Percentiles rank a stretch among this genome's conserved stretches.
These are phyloP conservation scores for Sinopyrophorus schimmeli DNA, from an alignment of 2,888 invertebrate species.

Conservation along the genomic window DNA sequence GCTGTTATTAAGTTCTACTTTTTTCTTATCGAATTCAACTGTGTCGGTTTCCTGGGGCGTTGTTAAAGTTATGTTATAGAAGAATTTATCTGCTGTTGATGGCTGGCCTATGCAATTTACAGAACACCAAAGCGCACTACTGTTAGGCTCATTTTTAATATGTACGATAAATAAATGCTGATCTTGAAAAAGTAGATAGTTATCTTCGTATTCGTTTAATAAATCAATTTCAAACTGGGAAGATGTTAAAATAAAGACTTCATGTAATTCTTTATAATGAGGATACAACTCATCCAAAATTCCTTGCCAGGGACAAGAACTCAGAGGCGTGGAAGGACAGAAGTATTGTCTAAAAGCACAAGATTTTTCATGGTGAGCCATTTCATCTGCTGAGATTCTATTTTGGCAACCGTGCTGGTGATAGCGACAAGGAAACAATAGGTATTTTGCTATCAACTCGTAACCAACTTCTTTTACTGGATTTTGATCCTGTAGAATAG, in stretches of 20 bases:
- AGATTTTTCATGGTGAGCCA: conserved; percentile 41
- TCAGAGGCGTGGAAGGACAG: conserved; percentile 35
- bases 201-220: conserved; percentile 43
- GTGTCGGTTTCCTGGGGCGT: conserved; percentile 2
- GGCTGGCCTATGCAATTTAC: conserved; percentile 38
- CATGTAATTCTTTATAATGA: conserved; percentile 45
- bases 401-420: conserved; percentile 43
- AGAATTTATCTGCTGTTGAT: conserved; percentile 17
- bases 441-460: conserved; percentile 40
- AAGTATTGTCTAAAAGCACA: conserved; percentile 40
- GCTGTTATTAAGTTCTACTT: conserved; percentile 21
- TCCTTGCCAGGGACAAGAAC: conserved; percentile 45
- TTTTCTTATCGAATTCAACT: conserved; percentile 18
- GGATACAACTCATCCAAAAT: conserved; percentile 37
- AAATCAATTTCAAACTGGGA: conserved; percentile 46
- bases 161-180: conserved; percentile 44
- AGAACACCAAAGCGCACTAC: conserved; percentile 40
- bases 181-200: conserved; percentile 41
- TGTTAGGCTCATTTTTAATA: conserved; percentile 36
- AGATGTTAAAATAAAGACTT: conserved; percentile 40
- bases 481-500: conserved; percentile 33
- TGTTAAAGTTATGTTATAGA: conserved; percentile 23
- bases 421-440: conserved; percentile 46
- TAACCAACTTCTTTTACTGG: conserved; percentile 40
- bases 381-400: conserved; percentile 27